Base-by-base conservation (phyloP, 2,888 invertebrate genomes). In the Stenoptilia bipunctidactyla region DNA sequence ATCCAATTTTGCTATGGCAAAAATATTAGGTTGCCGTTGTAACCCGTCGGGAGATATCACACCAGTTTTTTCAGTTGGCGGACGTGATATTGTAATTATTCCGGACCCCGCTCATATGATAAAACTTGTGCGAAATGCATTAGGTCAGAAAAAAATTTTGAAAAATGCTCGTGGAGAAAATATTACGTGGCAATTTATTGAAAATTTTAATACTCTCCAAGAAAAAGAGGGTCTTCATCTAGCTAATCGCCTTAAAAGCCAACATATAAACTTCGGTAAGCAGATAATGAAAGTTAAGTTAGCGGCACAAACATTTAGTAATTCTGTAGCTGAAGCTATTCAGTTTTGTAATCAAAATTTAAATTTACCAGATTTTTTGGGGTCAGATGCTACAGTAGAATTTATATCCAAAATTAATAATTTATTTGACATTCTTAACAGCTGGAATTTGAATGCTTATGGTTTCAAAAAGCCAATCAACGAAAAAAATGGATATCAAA, bases 261-360 rank as follows among this genome's bases (percentile, higher is more conserved):
- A 9, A 38, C 30, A 38, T 38, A 1, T 6, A 30, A 3, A 27
- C 38, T 52, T 55, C 42, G 39, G 42, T 27, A 52, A 55, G 13
- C 4, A 38, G 4, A 46, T 20, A 20, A 35, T 35, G 27, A 40
- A 40, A 27, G 36, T 40, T 9, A 9, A 13, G 1, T 25, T 40
- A 1, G 39, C 34, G 8, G 13, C 34, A 13, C 38, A 38, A 15
- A 15, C 15, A 4, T 35, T 40, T 2, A 40, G 37, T 13, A 20
- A 15, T 8, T 37, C 34, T 1, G 40, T 40, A 3, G 40, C 40
- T 10, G 40, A 40, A 1, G 43, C 44, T n/a, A 5, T 53, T 9
- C 15, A 45, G 9, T 47, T 48, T 37, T 40, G 36, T 34, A 34
- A 36, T 27, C 13, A 13, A 15, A 12, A 35, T 37, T 25, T 25